Base-by-base conservation (phyloP, 2,888 invertebrate genomes). In the Hydroisotoma schaefferi region DNA sequence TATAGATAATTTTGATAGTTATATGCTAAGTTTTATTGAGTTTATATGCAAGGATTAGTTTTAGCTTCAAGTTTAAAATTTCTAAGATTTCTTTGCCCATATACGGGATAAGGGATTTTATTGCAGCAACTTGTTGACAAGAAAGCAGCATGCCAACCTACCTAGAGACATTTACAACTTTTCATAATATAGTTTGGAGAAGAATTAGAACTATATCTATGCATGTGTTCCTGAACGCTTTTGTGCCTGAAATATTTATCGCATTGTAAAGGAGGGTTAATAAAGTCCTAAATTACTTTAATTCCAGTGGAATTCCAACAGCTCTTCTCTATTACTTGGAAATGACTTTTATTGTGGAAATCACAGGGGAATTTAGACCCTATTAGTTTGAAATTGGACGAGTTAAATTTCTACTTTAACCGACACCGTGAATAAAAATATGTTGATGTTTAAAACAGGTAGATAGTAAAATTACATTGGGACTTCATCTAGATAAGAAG, bases 81-180 rank as follows among this genome's bases (percentile, higher is more conserved):
- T 52, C 52, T 52, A 52, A 52, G 37, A 49, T 49, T 49, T 49
- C 49, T 20, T 49, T 25, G 12, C 5, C 52, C 52, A 52, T 52
- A 52, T 37, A 52, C 33, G 52, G 52, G 10, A 4, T 20, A 23
- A 25, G n/a, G 22, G 12, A 10, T 52, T 52, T 52, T 52, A 52
- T 52, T 52, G 29, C 33, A 52, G n/a, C 37, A 38, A 52, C 20
- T 52, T 52, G 52, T 52, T 52, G 52, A 52, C 52, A 37, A 37
- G 52, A 23, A 6, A 46, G 46, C n/a, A n/a, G n/a, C 22, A 25
- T 46, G 25, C 6, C 10, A 25, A 33, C 15, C 8, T 10, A 15
- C 33, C 33, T 8, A 33, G 33, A 33, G 33, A 10, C 15, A 33
- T 33, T 33, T 33, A 33, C 33, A 33, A 33, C 33, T 33, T 33